Evolutionary conservation across 1,140 invertebrate genomes (phyloP).

Genomic region (Olivierus martensii): DNA sequence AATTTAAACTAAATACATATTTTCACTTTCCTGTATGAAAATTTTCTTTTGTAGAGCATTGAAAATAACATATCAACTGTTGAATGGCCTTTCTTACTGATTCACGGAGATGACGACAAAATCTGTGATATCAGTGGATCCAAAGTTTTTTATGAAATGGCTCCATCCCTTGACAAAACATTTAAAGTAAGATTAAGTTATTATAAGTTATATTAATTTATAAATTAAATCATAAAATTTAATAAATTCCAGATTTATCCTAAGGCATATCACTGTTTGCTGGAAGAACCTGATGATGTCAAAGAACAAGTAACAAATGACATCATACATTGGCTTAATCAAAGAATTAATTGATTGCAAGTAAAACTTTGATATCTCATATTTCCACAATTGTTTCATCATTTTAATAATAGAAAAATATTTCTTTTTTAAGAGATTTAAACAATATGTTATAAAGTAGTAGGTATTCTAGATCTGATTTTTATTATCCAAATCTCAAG

Average conservation of each 20-base stretch:
- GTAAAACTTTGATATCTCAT: slow-evolving; percentile 2
- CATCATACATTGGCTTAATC: slow-evolving; percentile 22
- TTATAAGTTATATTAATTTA: too few species aligned
- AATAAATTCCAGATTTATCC: slow-evolving; percentile 21
- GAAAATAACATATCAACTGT: slow-evolving; percentile 12
- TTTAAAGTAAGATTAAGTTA: slow-evolving; percentile 21
- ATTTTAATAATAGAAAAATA: too few species aligned
- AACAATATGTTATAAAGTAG: too few species aligned
- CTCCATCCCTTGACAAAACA: slow-evolving; percentile 24
- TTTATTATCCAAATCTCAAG: too few species aligned
- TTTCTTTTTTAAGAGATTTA: too few species aligned
- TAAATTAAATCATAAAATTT: too few species aligned
- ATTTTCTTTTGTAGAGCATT: slow-evolving; percentile 15
- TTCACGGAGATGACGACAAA: slow-evolving; percentile 24
- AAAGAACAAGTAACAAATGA: slow-evolving; percentile 18
- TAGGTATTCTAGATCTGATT: too few species aligned
- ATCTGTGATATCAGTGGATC: slow-evolving; percentile 22
- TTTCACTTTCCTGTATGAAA: not conserved
- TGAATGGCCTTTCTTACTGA: slow-evolving; percentile 21
- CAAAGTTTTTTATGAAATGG: slow-evolving; percentile 20
- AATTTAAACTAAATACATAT: too few species aligned
- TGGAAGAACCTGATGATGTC: slow-evolving; percentile 21
- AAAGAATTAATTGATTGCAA: too few species aligned
- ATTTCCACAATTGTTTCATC: too few species aligned
- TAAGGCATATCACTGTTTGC: slow-evolving; percentile 23